These are phyloP conservation scores for Aviceda subcristata DNA, from an alignment of 2,113 vertebrate genomes.

Conservation along the genomic window DNA sequence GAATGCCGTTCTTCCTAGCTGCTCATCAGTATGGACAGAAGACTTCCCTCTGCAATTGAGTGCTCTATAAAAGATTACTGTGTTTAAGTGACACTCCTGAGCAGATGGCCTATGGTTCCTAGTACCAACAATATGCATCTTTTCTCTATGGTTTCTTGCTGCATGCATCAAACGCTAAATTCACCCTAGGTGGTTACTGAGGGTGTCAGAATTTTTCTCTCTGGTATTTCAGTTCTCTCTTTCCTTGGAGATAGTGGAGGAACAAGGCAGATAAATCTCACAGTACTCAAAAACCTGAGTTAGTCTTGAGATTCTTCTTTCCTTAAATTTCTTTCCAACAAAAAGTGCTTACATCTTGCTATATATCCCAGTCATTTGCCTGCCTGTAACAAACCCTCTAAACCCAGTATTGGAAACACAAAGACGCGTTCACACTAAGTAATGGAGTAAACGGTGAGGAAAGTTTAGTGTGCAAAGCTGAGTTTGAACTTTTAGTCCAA, in stretches of 20 bases:
- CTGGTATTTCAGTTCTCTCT: neutral
- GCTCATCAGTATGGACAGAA: neutral
- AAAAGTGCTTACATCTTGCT: neutral
- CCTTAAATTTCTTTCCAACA: neutral
- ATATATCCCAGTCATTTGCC: neutral
- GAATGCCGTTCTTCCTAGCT: neutral
- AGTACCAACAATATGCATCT: neutral
- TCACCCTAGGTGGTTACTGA: neutral
- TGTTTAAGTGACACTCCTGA: neutral
- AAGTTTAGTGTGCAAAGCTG: neutral
- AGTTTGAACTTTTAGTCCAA: neutral
- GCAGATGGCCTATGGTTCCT: neutral
- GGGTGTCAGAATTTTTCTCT: neutral
- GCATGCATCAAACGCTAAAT: neutral
- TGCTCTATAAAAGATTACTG: neutral
- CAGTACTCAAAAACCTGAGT: neutral
- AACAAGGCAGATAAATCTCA: neutral
- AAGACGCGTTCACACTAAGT: neutral
- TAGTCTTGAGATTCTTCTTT: neutral
- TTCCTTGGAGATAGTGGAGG: neutral
- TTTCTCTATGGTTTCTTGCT: neutral
- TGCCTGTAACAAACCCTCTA: neutral
- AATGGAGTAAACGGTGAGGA: neutral
- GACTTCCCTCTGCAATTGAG: neutral
- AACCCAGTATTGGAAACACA: neutral